Evolutionary conservation across 2,797 vertebrate species (phyloP).

Genomic region (Tadarida brasiliensis): DNA sequence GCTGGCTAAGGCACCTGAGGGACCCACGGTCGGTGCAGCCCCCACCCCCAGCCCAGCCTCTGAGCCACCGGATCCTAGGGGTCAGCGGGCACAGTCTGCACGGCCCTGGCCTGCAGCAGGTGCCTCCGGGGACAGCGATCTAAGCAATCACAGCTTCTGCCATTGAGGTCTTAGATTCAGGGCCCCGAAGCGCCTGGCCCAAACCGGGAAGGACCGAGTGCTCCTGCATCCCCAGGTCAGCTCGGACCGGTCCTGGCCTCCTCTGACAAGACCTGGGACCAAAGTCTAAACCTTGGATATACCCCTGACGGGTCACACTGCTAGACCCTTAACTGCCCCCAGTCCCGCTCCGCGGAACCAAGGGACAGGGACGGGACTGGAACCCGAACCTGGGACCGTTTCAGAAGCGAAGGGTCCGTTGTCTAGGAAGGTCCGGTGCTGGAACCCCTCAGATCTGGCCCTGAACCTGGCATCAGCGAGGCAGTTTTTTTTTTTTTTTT

Average conservation of each 20-base stretch:
- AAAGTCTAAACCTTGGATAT: neutral
- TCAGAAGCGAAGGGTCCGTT: neutral
- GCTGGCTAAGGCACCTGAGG: neutral
- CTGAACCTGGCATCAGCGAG: too few relatives aligned
- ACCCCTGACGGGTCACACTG: neutral
- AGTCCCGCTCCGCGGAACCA: neutral
- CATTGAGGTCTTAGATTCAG: neutral
- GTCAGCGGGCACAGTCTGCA: accelerated
- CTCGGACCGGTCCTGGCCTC: neutral
- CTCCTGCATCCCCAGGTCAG: too few relatives aligned
- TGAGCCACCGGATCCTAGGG: neutral
- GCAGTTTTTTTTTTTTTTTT: too few relatives aligned
- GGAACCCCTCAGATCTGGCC: neutral
- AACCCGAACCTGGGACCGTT: too few relatives aligned
- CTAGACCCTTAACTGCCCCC: too few relatives aligned
- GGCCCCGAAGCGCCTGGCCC: neutral
- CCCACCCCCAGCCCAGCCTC: too few relatives aligned
- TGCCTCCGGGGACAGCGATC: neutral
- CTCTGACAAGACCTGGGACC: neutral
- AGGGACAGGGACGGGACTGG: too few relatives aligned
- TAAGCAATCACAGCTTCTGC: neutral
- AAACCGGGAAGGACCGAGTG: too few relatives aligned
- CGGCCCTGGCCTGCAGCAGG: neutral
- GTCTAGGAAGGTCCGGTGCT: neutral
- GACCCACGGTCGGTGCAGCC: neutral